Base-by-base conservation (phyloP, 2,113 vertebrate species). In the Piaya cayana region DNA sequence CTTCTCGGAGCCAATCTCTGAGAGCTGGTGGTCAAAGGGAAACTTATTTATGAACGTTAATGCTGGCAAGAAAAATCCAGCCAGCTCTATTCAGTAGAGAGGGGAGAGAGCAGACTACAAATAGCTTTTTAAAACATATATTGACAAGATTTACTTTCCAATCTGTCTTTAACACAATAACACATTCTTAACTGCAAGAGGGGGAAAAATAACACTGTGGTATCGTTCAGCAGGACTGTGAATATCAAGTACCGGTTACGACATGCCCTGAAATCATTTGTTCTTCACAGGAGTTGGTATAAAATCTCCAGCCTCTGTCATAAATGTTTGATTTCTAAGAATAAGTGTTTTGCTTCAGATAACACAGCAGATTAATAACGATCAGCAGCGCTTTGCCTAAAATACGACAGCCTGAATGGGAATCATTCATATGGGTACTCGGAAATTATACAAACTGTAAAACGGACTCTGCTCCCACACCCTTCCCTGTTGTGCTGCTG, bases 231-330 rank as follows among this genome's bases (percentile, higher is more conserved):
- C 8, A 78, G 42, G 74, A 82, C 64, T 62, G 59, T 72, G 71
- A 89, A 26, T 80, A 90, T 55, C 71, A 74, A 89, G 36, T 34
- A 59, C 18, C 59, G 43, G 63, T 69, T 85, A 67, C 25, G 85
- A 71, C n/a, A 63, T 20, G 70, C 32, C 67, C 90, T 39, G 32
- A 65, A 95, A 95, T 50, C 72, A 82, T 74, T 63, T 78, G 26
- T 19, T 88, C 84, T 90, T 85, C 74, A 85, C 55, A 67, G 29
- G 32, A 95, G 79, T 12, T 65, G 29, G 47, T 82, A 74, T n/a
- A 75, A 92, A 80, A 89, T 82, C 84, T 89, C 82, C 84, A 82
- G 62, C 22, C 85, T 95, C 53, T 85, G 49, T 58, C 82, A 76
- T 42, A 82, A 85, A 21, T 72, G 27, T 45, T 87, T 72, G 53